Evolutionary conservation across 1,140 invertebrate genomes (phyloP), one percentile per base, ranked within the genome.

Genomic region (Brachionus asplanchnoidis): DNA sequence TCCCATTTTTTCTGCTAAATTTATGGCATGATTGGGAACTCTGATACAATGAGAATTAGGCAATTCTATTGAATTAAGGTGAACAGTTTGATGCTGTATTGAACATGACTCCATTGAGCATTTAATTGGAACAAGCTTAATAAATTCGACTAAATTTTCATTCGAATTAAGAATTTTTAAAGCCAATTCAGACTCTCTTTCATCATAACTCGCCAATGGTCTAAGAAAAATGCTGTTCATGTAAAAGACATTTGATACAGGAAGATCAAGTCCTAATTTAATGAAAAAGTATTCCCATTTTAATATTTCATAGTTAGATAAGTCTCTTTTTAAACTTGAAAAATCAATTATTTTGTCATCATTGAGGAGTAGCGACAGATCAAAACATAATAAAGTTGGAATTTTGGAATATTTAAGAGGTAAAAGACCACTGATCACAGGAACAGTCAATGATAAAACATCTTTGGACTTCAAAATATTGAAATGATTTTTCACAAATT

Each of bases 281-380:
- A 68, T 68, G n/a, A 68, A 68, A 68, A 68, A 68, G 32, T 68
- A 36, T 26, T 68, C 65, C 65, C 65, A 68, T 68, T 68, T 3
- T 8, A 68, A 68, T n/a, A 68, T 68, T 68, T 68, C 20, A 32
- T n/a, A 32, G 12, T 32, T n/a, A 1, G 26, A n/a, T 4, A 68
- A 32, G 12, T 11, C 17, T 23, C 4, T 40, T 68, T 68, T 68
- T 14, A 68, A 23, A 65, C 23, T 32, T n/a, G 9, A 14, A 7
- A 68, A 32, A 32, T 68, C 28, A 68, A 68, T 68, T n/a, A 68
- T 68, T 68, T 36, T 68, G 6, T 68, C 65, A 14, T 68, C 26
- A 28, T 36, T 5, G 9, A 36, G 11, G 5, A 68, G 11, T 9
- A 14, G 5, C 3, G 26, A 32, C 36, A 68, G 23, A 68, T 68